A percentile compares a stretch with the other conserved stretches of the same genome.
Evolutionary conservation across 2,888 invertebrate species (phyloP).

Genomic region (Hesperia comma): DNA sequence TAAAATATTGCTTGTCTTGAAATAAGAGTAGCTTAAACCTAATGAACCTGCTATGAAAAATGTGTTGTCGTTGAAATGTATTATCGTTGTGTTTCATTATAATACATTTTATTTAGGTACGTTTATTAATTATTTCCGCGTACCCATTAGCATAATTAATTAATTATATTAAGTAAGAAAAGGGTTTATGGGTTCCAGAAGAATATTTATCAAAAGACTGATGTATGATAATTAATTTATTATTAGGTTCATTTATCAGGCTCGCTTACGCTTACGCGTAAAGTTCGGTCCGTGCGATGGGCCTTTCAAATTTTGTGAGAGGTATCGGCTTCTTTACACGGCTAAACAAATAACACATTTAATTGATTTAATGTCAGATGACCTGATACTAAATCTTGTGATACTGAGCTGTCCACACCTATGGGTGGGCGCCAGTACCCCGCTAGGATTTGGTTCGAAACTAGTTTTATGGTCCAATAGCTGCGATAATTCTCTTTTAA

Average conservation of each 20-base stretch:
- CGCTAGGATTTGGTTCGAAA: conserved; percentile 57
- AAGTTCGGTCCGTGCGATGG: conserved; percentile 6
- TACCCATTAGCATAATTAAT: conserved; percentile 25
- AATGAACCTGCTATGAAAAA: conserved; percentile 26
- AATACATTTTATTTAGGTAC: conserved; percentile 8
- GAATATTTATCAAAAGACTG: conserved; percentile 35
- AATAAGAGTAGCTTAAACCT: conserved; percentile 11
- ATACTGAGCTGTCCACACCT: conserved; percentile 64
- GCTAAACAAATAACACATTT: conserved; percentile 69
- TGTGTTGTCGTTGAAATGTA: conserved; percentile 3
- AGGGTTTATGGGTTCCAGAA: conserved; percentile 18
- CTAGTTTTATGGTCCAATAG: conserved; percentile 57
- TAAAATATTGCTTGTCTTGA: conserved; percentile 21
- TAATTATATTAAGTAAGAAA: conserved; percentile 24
- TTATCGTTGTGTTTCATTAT: neutral
- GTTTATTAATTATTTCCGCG: conserved; percentile 24
- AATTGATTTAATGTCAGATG: conserved; percentile 60
- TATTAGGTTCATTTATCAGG: conserved; percentile 35
- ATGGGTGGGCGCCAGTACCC: conserved; percentile 67
- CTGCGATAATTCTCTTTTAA: conserved; percentile 50
- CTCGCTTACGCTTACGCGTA: conserved; percentile 27
- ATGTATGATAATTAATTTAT: conserved; percentile 31
- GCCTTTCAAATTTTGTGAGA: conserved; percentile 20
- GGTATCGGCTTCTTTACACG: conserved; percentile 49
- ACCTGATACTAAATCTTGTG: conserved; percentile 44